Base-by-base conservation (phyloP, 1,140 invertebrate genomes). In the Andrena cerasifolii region DNA sequence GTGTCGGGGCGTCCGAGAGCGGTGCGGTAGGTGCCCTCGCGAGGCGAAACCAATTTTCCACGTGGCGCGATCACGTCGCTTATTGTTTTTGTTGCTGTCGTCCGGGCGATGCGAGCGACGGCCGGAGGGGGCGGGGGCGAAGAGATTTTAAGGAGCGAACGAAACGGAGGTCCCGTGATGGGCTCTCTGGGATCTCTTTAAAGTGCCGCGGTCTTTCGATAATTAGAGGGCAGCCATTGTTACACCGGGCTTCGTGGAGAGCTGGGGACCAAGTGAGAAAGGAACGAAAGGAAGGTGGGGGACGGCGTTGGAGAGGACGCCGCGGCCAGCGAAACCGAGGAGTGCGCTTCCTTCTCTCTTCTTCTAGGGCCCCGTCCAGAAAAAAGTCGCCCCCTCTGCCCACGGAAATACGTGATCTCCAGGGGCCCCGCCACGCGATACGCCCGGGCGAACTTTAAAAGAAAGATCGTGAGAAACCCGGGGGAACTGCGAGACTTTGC, bases 151-250 rank as follows among this genome's bases (percentile, higher is more conserved):
- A 90, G 87, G 77, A 88, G 87, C 87, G 86, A 89, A 90, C 88
- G 88, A 90, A 90, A 90, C 86, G 85, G 80, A 87, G 83, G 84
- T 86, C 85, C 84, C 82, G 86, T 87, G 89, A 91, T 91, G 90
- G 89, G 84, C 85, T 89, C 78, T 74, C 76, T 10, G 84, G 86
- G 88, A 89, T 89, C 87, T 91, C 87, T 91, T 85, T 91, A 92
- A 92, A 92, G 91, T 90, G 91, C 89, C 89, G 91, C 91, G 91
- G 91, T 83, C 87, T 91, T 89, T 87, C 86, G 90, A 92, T 93
- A 93, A 92, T 92, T 92, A 92, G 88, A 92, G 91, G 91, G 91
- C 91, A 87, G 90, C 87, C 88, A 91, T 91, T 91, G 91, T 90
- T 91, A 89, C 84, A 88, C 79, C 87, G 85, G 68, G 47, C 70